Evolutionary conservation across 2,797 vertebrate genomes (phyloP), one percentile per base, ranked within the genome.

Genomic region (Pipistrellus nathusii): DNA sequence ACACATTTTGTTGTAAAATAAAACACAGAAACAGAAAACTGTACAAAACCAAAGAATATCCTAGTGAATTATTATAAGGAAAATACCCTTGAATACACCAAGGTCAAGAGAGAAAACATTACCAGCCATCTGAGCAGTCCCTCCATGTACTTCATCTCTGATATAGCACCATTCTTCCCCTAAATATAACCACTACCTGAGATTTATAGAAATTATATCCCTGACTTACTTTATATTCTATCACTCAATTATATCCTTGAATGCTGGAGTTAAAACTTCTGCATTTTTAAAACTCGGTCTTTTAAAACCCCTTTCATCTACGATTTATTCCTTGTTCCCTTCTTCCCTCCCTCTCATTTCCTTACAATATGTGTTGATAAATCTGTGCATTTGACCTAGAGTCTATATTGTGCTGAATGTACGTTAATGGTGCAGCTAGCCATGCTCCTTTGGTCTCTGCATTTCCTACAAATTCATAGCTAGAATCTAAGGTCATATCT

Each of bases 1-100:
- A 57, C 14, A 77, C 27, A 59, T 89, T 90, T 84, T 71, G 46
- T 71, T 64, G 44, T 41, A 81, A 94, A 90, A 71, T 48, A 48
- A 59, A 73, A 35, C 30, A 46, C 30, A 86, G 41, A 68, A 73
- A n/a, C 30, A 85, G 21, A 69, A 89, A 55, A 64, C 12, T 57
- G 73, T 35, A 73, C 12, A 57, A 72, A 64, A 69, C 53, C 71
- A 44, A 10, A 11, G 0, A n/a, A n/a, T 75, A 62, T 27, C 48
- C 66, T 86, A 46, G 25, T 46, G 48, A 68, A 83, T 77, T 85
- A 59, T 27, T 41, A 17, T n/a, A 71, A 51, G 4, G 18, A 51
- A 94, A 87, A 69, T 3, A 53, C 15, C 35, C 12, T 25, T 30
- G 2, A 82, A 71, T 72, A 62, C 17, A 75, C 55, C 32, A 17